Evolutionary conservation across 2,113 vertebrate genomes (phyloP).

Genomic region (Pseudonaja textilis): DNA sequence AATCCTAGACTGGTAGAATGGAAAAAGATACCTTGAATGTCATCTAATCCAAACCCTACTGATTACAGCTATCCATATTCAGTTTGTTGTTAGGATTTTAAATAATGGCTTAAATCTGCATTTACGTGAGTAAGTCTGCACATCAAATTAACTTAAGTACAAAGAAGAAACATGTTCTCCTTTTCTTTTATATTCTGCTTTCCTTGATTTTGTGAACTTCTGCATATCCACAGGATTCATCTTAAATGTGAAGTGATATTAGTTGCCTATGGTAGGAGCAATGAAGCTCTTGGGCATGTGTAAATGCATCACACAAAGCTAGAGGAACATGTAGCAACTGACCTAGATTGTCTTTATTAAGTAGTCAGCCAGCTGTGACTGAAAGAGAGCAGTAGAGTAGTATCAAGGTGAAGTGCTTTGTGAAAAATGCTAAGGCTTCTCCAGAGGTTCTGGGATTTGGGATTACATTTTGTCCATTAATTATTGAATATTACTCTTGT

Average conservation of each 20-base stretch:
- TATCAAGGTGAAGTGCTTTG: background rate
- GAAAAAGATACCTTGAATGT: background rate
- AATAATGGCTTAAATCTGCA: background rate
- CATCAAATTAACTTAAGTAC: background rate
- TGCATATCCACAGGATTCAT: background rate
- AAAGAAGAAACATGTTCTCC: background rate
- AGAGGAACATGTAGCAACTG: background rate
- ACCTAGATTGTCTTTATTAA: constrained; percentile 14
- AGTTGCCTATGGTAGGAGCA: background rate
- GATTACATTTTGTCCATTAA: background rate
- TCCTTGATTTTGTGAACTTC: background rate
- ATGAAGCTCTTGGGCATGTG: background rate
- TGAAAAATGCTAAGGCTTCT: background rate
- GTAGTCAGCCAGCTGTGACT: background rate
- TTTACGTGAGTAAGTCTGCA: background rate
- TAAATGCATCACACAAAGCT: constrained; percentile 2
- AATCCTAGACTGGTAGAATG: background rate
- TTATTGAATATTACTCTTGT: background rate
- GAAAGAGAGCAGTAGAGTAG: background rate
- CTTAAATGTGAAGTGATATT: background rate
- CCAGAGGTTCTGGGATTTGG: background rate
- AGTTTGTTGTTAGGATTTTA: background rate
- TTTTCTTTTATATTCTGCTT: background rate
- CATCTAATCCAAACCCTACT: background rate
- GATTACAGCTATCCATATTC: background rate